Evolutionary conservation across 2,888 invertebrate genomes (phyloP).

Genomic region (Micropterix aruncella): DNA sequence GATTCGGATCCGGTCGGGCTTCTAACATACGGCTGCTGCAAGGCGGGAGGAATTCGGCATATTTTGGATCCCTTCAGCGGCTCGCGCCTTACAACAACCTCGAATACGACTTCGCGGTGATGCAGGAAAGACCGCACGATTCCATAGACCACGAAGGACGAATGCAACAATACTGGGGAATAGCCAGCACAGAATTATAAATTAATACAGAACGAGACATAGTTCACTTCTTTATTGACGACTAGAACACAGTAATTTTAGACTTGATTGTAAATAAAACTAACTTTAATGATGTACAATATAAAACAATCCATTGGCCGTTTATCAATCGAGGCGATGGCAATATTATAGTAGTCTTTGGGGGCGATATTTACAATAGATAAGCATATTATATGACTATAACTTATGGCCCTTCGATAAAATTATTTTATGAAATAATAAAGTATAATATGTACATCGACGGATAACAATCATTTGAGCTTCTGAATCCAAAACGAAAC

Average conservation of each 20-base stretch:
- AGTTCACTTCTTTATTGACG: neutral
- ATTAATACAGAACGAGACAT: neutral
- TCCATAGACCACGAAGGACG: slow-evolving; percentile 68
- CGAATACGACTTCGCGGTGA: slow-evolving; percentile 73
- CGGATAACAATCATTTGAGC: too few species aligned
- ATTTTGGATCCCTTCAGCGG: slow-evolving; percentile 73
- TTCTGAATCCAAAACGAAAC: too few species aligned
- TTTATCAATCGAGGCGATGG: too few species aligned
- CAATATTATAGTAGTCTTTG: too few species aligned
- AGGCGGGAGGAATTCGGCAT: slow-evolving; percentile 75
- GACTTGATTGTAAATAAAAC: neutral
- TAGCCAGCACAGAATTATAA: slow-evolving; percentile 74
- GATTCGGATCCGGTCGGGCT: slow-evolving; percentile 41
- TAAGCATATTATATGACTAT: too few species aligned
- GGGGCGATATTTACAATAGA: too few species aligned
- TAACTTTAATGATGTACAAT: slow-evolving; percentile 8
- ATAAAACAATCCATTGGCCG: neutral
- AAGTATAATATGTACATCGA: too few species aligned
- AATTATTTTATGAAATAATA: too few species aligned
- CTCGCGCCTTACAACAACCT: slow-evolving; percentile 68
- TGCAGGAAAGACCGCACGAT: slow-evolving; percentile 64
- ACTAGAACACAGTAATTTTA: slow-evolving; percentile 1
- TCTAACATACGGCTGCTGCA: slow-evolving; percentile 34
- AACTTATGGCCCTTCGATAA: too few species aligned
- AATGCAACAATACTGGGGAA: slow-evolving; percentile 86